A percentile compares a stretch with the other conserved stretches of the same genome.
These are phyloP conservation scores for Drosophila siamana DNA, from an alignment of 2,888 invertebrate genomes.

Conservation along the genomic window DNA sequence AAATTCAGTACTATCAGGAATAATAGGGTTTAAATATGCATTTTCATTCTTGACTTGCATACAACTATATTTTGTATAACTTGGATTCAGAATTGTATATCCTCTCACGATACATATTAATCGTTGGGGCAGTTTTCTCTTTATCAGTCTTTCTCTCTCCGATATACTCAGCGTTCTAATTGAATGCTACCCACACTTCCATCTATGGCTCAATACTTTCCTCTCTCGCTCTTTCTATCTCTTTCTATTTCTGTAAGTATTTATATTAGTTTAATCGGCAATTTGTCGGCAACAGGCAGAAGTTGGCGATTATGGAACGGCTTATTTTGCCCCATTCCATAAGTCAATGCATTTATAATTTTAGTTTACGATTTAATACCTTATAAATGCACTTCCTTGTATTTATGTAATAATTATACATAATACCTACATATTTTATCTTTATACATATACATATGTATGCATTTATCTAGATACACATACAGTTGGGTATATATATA, in stretches of 20 bases:
- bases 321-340: no score
- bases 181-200: not conserved
- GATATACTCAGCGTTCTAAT: not conserved
- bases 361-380: no score
- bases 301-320: no score
- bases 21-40: not conserved
- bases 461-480: constrained; percentile 2
- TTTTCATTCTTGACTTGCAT: constrained; percentile 35
- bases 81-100: not conserved
- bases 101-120: not conserved
- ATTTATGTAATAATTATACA: not conserved
- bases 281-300: no score
- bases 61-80: not conserved
- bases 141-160: not conserved
- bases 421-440: not conserved
- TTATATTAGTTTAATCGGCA: constrained; percentile 37
- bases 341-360: not conserved
- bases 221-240: not conserved
- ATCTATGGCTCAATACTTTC: no score
- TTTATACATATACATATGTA: not conserved
- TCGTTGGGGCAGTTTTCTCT: not conserved
- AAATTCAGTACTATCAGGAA: not conserved
- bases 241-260: constrained; percentile 38
- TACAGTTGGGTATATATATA: not conserved
- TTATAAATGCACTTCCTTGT: not conserved